A percentile compares a stretch with the other conserved stretches of the same genome.
Evolutionary conservation across 2,113 vertebrate genomes (phyloP).

Genomic region (Myotis yumanensis): DNA sequence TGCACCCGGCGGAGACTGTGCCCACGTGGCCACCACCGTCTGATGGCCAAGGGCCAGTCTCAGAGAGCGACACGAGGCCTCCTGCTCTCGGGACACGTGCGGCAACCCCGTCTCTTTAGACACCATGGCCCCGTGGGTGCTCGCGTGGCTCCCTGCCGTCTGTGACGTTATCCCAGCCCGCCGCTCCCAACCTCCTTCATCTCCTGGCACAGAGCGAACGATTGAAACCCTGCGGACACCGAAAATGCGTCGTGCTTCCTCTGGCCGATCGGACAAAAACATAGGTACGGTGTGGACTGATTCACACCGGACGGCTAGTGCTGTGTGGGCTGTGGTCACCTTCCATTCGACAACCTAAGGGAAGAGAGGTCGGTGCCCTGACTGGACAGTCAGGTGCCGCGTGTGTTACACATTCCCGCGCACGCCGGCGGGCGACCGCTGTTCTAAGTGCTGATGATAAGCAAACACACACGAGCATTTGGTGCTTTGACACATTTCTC

Average conservation of each 20-base stretch:
- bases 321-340: background rate
- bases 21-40: no score
- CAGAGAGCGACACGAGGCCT: no score
- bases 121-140: no score
- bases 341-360: background rate
- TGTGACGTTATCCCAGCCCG: no score
- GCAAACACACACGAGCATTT: background rate
- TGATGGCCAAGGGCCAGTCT: no score
- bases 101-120: no score
- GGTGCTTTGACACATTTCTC: background rate
- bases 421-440: background rate
- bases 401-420: background rate
- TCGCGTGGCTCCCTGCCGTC: no score
- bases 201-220: background rate
- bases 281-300: background rate
- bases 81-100: no score
- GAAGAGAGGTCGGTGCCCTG: background rate
- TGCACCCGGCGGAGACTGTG: background rate
- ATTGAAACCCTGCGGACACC: background rate
- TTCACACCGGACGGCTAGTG: background rate
- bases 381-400: rapidly evolving
- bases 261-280: background rate
- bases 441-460: background rate
- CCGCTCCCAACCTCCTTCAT: background rate
- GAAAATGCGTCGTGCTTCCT: no score